phyloP scores from a whole-genome alignment of 2,797 vertebrate genomes.

The Pseudochirops cupreus region DNA sequence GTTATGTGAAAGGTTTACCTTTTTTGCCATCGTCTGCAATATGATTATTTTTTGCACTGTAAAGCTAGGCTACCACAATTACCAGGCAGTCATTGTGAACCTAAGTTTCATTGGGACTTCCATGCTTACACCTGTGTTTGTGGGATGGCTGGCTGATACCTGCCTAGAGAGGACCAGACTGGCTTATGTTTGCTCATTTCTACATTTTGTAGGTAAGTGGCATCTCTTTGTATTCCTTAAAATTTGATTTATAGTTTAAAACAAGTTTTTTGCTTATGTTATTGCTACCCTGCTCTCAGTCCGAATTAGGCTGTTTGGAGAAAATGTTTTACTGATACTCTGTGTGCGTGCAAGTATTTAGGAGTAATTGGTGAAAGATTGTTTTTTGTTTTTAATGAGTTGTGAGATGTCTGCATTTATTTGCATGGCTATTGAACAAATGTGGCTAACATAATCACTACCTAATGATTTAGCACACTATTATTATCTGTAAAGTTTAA shows the following conservation, averaged over 20 bases:
- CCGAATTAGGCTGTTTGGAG: constrained; percentile 20
- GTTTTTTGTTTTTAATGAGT: not conserved
- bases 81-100: constrained; percentile 92
- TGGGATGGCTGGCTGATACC: constrained; percentile 91
- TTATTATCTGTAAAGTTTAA: not conserved
- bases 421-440: not conserved
- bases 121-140: constrained; percentile 88
- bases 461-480: constrained; percentile 30
- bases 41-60: constrained; percentile 95
- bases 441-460: constrained; percentile 12
- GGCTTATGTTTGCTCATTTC: constrained; percentile 90
- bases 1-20: constrained; percentile 93
- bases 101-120: constrained; percentile 93
- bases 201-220: constrained; percentile 95
- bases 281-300: not conserved
- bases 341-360: constrained; percentile 6
- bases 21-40: constrained; percentile 96
- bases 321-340: constrained; percentile 39
- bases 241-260: not conserved
- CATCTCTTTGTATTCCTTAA: fast-evolving
- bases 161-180: constrained; percentile 89
- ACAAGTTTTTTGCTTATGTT: constrained; percentile 9
- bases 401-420: not conserved
- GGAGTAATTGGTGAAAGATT: not conserved
- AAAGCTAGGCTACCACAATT: constrained; percentile 90